A percentile compares a stretch with the other conserved stretches of the same genome.
phyloP scores from a whole-genome alignment of 2,113 vertebrate species.

The Xenotilapia longispinis region DNA sequence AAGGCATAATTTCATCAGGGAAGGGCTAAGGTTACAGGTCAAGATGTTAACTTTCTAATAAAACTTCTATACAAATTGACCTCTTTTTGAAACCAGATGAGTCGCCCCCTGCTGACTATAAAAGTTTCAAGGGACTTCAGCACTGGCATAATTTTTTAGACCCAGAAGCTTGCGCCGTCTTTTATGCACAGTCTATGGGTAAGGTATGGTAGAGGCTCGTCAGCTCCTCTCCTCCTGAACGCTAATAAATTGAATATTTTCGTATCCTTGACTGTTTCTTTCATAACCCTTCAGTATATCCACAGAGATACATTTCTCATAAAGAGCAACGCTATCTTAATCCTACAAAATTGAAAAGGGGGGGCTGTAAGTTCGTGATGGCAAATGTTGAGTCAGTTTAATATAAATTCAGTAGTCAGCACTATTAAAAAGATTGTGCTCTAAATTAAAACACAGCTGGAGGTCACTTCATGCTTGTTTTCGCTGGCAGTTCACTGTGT shows the following conservation, averaged over 20 bases:
- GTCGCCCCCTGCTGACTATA: neutral
- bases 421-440: conserved; percentile 19
- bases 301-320: neutral
- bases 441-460: conserved; percentile 23
- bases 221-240: neutral
- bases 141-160: neutral
- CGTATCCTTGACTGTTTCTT: neutral
- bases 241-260: conserved; percentile 15
- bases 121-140: neutral
- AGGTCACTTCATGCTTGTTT: neutral
- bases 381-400: neutral
- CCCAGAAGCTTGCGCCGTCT: neutral
- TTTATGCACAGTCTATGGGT: neutral
- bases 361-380: neutral
- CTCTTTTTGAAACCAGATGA: neutral
- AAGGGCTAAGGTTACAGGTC: neutral
- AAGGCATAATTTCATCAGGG: neutral
- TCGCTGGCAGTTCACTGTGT: neutral
- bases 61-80: neutral
- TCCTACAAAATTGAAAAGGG: neutral
- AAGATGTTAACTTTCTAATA: neutral
- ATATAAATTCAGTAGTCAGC: neutral
- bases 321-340: neutral
- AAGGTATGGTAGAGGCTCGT: neutral
- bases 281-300: conserved; percentile 4